Evolutionary conservation across 2,797 vertebrate genomes (phyloP).

Genomic region (Falco biarmicus): DNA sequence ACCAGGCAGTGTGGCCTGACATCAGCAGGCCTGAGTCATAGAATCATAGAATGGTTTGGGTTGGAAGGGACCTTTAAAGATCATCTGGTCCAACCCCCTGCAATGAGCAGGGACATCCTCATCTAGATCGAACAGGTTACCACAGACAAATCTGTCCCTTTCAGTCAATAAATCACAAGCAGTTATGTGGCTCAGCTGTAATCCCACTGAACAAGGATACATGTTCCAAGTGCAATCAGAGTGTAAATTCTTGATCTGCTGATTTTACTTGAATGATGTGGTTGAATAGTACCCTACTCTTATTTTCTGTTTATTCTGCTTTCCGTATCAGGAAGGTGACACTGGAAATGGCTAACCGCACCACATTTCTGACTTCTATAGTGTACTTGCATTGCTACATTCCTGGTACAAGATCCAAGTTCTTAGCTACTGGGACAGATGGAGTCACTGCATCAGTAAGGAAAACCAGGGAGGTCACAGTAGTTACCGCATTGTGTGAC

Average conservation of each 20-base stretch:
- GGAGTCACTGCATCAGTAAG: background rate
- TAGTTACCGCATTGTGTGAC: background rate
- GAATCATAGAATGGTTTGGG: background rate
- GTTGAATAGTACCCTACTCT: background rate
- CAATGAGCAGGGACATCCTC: background rate
- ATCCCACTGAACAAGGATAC: background rate
- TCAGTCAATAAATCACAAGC: background rate
- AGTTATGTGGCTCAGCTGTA: background rate
- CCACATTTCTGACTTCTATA: background rate
- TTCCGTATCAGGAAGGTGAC: background rate
- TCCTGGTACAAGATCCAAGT: background rate
- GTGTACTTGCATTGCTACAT: background rate
- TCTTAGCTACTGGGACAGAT: background rate
- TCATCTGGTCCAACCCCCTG: background rate
- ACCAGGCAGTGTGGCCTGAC: fast-evolving
- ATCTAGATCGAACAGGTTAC: background rate
- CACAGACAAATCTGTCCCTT: background rate
- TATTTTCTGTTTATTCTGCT: background rate
- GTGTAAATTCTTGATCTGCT: background rate
- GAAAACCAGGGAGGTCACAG: background rate
- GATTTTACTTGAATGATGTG: background rate
- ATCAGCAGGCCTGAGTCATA: fast-evolving
- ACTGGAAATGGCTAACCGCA: background rate
- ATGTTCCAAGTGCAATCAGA: background rate
- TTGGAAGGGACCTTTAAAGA: background rate